Evolutionary conservation across 1,140 invertebrate species (phyloP), one percentile per base, ranked within the genome.

Genomic region (Archivesica marissinica): DNA sequence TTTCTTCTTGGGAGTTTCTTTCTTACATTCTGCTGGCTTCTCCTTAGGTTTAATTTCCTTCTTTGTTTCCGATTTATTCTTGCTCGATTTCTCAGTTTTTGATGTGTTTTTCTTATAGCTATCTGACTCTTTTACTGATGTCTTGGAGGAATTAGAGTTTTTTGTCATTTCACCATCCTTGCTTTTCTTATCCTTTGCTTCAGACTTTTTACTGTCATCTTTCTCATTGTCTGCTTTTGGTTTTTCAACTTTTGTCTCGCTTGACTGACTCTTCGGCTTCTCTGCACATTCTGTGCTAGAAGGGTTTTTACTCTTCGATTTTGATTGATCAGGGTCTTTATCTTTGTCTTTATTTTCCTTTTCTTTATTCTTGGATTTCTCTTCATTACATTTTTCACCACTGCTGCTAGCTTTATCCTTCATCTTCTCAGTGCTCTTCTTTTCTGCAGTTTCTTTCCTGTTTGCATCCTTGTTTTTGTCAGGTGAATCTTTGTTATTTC

Each of bases 161-260:
- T 85, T 85, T 15, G 47, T n/a, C 23, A 23, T 44, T 54, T 83
- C 80, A 70, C 23, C 15, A 56, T 87, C 80, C 44, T 81, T 81
- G 56, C 56, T 86, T 64, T 88, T 87, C 78, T 86, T 89, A 17
- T 87, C 86, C 28, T 86, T 82, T 20, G 17, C 74, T 4, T 88
- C 82, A 15, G 61, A 41, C 54, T 88, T 76, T 25, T 86, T 78
- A 28, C 44, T 72, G 0, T 89, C 86, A 78, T 79, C 84, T 56
- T 87, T 87, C 6, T 88, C 75, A 52, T 85, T 77, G 33, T 74
- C 72, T 59, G 54, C 3, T 28, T 80, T 88, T 30, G 47, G 30
- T 39, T 85, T 86, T 17, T 75, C 94, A 39, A 94, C 94, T 11
- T 94, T 76, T 15, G 85, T 52, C 68, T 89, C 78, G 78, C 93